Percentiles rank a stretch among this genome's conserved stretches.
phyloP scores from a whole-genome alignment of 2,797 vertebrate genomes.

The Calcarius lapponicus region DNA sequence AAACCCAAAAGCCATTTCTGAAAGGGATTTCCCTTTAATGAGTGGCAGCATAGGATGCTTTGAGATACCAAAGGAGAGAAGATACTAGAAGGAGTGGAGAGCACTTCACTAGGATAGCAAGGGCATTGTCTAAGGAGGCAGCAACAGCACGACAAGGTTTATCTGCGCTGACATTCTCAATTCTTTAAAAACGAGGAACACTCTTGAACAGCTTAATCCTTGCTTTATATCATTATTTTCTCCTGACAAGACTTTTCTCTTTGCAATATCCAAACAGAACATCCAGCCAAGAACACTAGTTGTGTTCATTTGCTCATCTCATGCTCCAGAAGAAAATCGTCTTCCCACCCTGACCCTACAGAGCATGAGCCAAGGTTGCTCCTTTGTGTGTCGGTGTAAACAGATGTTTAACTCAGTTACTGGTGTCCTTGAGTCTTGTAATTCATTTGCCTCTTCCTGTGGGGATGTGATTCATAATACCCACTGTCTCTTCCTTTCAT shows the following conservation, averaged over 20 bases:
- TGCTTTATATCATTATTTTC: background rate
- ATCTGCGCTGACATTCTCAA: background rate
- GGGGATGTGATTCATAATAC: background rate
- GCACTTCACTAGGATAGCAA: background rate
- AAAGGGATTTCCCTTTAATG: background rate
- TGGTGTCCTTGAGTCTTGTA: constrained; percentile 2
- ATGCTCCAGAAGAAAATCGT: background rate
- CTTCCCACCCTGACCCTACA: background rate
- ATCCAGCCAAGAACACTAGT: background rate
- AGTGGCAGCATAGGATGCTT: background rate
- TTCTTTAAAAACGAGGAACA: background rate
- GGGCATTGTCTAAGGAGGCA: background rate
- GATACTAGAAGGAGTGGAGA: background rate
- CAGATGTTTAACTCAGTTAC: constrained; percentile 28
- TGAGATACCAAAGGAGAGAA: background rate
- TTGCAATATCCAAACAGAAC: background rate
- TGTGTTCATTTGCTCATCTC: background rate
- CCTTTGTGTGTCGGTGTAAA: constrained; percentile 21
- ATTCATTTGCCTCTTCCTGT: constrained; percentile 37
- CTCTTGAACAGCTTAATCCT: background rate
- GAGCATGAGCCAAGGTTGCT: background rate
- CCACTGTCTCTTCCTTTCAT: background rate
- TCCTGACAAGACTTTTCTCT: background rate
- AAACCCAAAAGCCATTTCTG: background rate
- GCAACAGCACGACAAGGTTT: background rate